These are phyloP conservation scores for Pachydiplax longipennis DNA, from an alignment of 2,888 invertebrate species.

Conservation along the genomic window DNA sequence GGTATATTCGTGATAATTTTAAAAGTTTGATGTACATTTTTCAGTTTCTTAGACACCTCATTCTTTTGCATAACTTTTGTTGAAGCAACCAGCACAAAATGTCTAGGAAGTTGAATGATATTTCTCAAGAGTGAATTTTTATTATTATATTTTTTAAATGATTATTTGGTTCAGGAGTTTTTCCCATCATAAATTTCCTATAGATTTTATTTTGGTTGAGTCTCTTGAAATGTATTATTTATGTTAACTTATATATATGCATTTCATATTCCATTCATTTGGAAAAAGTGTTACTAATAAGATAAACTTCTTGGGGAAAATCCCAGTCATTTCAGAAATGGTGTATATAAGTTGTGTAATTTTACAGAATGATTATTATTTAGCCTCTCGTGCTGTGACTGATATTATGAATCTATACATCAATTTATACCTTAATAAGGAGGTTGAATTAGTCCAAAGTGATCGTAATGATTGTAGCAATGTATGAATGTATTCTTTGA, in stretches of 20 bases:
- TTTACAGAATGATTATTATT: neutral
- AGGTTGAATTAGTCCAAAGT: neutral
- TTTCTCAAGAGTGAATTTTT: no score
- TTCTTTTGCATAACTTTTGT: no score
- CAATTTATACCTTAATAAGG: neutral
- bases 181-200: no score
- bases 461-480: neutral
- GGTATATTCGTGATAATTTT: no score
- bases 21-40: no score
- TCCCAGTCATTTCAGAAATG: neutral
- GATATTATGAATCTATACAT: neutral
- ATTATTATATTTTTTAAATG: no score
- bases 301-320: neutral
- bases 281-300: neutral
- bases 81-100: no score
- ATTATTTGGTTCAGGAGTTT: no score
- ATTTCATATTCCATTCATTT: neutral
- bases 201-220: no score
- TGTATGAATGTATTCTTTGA: neutral
- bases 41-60: no score
- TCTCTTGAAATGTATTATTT: no score
- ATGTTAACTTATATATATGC: neutral
- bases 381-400: neutral
- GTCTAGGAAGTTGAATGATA: no score
- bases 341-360: neutral